phyloP scores from a whole-genome alignment of 2,797 vertebrate genomes.

The Pelodytes ibericus region DNA sequence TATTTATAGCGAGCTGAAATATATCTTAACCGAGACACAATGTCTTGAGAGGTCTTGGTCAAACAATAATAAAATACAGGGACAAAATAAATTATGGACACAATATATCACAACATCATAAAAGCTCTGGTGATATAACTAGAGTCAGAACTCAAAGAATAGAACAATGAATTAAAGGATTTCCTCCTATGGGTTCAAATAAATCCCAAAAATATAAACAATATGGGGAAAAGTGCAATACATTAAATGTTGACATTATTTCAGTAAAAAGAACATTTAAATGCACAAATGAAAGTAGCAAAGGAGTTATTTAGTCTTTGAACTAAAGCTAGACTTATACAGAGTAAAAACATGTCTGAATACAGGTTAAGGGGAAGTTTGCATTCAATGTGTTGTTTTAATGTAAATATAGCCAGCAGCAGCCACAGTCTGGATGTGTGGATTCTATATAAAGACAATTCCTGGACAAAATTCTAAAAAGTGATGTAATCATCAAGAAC shows the following conservation, averaged over 20 bases:
- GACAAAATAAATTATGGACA: slow-evolving; percentile 56
- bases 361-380: background rate
- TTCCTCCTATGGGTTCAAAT: background rate
- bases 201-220: background rate
- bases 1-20: slow-evolving; percentile 55
- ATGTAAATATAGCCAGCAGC: too few species aligned
- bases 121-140: slow-evolving; percentile 20
- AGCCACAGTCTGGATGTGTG: too few species aligned
- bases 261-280: slow-evolving; percentile 9
- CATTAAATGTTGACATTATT: too few species aligned
- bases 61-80: slow-evolving; percentile 56
- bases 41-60: slow-evolving; percentile 57
- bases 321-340: background rate
- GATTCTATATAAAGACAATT: too few species aligned
- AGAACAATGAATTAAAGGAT: background rate
- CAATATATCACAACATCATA: slow-evolving; percentile 52
- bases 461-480: too few species aligned
- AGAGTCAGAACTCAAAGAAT: slow-evolving; percentile 33
- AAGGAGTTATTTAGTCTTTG: background rate
- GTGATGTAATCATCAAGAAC: too few species aligned
- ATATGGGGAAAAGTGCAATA: too few species aligned
- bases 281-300: slow-evolving; percentile 9
- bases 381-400: background rate
- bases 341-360: background rate
- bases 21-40: slow-evolving; percentile 55